Evolutionary conservation across 2,888 invertebrate species (phyloP).

Genomic region (Asteroscopus sphinx): DNA sequence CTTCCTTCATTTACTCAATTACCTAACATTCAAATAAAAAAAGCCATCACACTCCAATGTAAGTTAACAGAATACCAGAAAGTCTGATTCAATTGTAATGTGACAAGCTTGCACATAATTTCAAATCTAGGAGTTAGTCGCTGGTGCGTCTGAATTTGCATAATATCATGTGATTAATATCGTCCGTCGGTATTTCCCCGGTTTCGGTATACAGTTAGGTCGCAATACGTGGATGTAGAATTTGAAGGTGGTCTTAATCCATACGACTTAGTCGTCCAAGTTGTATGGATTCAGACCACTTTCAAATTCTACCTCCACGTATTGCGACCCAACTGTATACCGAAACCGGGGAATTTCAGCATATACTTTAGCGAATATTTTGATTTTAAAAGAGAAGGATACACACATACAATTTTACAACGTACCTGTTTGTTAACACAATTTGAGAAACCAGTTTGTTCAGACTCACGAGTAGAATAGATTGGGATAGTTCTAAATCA

Average conservation of each 20-base stretch:
- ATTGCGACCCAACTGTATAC: constrained; percentile 44
- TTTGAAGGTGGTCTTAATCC: no score
- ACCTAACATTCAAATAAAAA: neutral
- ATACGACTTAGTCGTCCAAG: constrained; percentile 58
- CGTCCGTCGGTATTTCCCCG: no score
- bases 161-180: constrained; percentile 86
- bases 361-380: constrained; percentile 40
- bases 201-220: no score
- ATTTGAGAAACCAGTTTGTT: no score
- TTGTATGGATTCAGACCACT: constrained; percentile 79
- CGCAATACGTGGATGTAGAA: no score
- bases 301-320: constrained; percentile 67
- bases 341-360: constrained; percentile 26
- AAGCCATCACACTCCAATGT: neutral
- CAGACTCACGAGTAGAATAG: no score
- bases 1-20: no score
- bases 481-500: no score
- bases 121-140: constrained; percentile 71
- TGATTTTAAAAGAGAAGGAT: constrained; percentile 15
- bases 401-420: no score
- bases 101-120: constrained; percentile 71
- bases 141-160: constrained; percentile 78
- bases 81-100: constrained; percentile 80
- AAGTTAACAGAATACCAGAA: constrained; percentile 7
- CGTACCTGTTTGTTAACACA: no score